A percentile compares a stretch with the other conserved stretches of the same genome.
Conservation (phyloP, 2,797 vertebrate genomes). For the Acanthopagrus latus region DNA sequence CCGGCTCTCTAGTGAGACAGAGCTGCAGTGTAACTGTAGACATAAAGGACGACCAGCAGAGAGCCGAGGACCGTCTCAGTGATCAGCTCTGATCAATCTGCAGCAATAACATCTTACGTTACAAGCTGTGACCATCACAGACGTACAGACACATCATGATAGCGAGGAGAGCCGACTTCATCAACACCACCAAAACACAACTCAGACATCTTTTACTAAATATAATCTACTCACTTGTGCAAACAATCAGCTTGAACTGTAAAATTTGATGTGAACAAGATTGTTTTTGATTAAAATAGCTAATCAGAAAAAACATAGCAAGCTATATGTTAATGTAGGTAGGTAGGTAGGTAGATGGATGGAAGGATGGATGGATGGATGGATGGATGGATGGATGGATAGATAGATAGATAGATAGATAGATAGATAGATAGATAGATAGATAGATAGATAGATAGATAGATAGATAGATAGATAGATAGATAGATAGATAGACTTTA, state of each 20-base stretch:
- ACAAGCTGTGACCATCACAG: neutral
- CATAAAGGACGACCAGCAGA: conserved; percentile 22
- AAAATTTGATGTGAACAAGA: neutral
- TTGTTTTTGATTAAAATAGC: neutral
- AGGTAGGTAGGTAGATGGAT: too few species aligned
- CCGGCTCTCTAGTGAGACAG: conserved; percentile 41
- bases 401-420: neutral
- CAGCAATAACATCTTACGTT: neutral
- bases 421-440: neutral
- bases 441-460: conserved; percentile 4
- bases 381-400: neutral
- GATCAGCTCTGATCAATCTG: conserved; percentile 19
- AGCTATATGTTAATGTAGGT: too few species aligned
- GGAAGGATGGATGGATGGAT: neutral
- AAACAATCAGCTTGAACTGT: too few species aligned
- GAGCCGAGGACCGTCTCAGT: conserved; percentile 15
- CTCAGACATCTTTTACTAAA: neutral
- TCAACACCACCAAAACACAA: neutral
- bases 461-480: neutral
- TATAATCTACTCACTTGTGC: neutral
- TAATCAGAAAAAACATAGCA: neutral
- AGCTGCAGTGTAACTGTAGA: conserved; percentile 51
- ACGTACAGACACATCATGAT: neutral
- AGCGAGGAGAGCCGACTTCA: neutral
- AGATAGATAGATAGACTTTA: neutral